These are phyloP conservation scores for Plumapathes pennacea DNA, from an alignment of 92 coral and sea anemone genomes.

Conservation along the genomic window DNA sequence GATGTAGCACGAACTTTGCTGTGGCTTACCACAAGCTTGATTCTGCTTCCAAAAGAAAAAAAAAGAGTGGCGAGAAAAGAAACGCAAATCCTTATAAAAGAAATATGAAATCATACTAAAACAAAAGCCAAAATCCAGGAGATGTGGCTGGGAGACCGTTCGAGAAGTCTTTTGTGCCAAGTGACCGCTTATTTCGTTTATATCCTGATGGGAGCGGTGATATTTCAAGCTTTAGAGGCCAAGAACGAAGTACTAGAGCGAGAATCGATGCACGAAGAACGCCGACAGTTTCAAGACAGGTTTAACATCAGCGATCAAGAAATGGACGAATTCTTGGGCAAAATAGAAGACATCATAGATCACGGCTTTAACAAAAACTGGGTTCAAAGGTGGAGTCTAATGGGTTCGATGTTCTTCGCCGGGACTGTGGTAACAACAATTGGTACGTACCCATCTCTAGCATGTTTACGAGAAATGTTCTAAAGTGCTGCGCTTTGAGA, in stretches of 20 bases:
- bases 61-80: too few relatives aligned
- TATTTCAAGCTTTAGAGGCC: constrained; percentile 95
- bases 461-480: neutral
- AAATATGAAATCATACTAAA: too few relatives aligned
- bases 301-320: constrained; percentile 86
- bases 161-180: constrained; percentile 60
- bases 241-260: constrained; percentile 82
- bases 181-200: constrained; percentile 76
- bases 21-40: too few relatives aligned
- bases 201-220: constrained; percentile 81
- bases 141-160: constrained; percentile 77
- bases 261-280: constrained; percentile 41
- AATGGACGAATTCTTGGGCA: constrained; percentile 62
- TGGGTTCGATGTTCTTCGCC: constrained; percentile 91
- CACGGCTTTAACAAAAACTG: constrained; percentile 93
- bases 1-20: too few relatives aligned
- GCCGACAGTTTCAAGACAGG: constrained; percentile 58
- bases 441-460: constrained; percentile 48
- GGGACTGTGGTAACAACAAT: constrained; percentile 98
- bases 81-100: too few relatives aligned
- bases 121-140: constrained; percentile 7
- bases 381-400: constrained; percentile 83
- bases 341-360: constrained; percentile 81
- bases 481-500: too few relatives aligned
- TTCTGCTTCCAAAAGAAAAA: too few relatives aligned